Conservation (phyloP, 1,140 invertebrate species). For the Trigoniulus corallinus region DNA sequence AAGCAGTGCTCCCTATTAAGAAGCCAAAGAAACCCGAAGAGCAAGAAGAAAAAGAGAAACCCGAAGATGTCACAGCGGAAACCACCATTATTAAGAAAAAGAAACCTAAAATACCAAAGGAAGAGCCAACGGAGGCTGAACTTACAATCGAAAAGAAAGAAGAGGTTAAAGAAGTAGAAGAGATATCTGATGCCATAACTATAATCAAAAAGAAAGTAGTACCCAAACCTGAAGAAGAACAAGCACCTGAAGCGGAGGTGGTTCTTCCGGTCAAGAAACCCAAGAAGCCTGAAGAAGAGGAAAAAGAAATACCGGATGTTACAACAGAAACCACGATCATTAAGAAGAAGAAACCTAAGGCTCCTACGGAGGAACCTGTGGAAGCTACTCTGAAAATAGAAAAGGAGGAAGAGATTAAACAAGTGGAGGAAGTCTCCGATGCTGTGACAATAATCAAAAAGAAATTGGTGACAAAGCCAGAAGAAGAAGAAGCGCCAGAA, state of each 20-base stretch:
- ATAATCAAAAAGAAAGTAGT: slow-evolving; percentile 9
- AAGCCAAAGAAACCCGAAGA: slow-evolving; percentile 5
- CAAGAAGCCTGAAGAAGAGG: slow-evolving; percentile 14
- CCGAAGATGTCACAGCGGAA: slow-evolving; percentile 9
- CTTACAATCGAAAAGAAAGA: slow-evolving; percentile 5
- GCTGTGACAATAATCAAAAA: too few species aligned
- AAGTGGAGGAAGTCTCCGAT: slow-evolving; percentile 8
- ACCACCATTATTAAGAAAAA: slow-evolving; percentile 6
- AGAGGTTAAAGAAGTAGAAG: slow-evolving; percentile 15
- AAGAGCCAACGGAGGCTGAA: slow-evolving; percentile 13
- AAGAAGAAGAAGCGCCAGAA: too few species aligned
- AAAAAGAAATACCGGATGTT: slow-evolving; percentile 7
- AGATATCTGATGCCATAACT: slow-evolving; percentile 9
- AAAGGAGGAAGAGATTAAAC: slow-evolving; percentile 1
- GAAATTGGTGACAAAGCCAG: neutral
- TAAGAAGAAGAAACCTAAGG: slow-evolving; percentile 16
- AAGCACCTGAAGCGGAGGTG: too few species aligned
- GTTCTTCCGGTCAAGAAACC: too few species aligned
- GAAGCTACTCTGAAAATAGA: neutral
- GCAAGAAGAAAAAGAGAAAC: slow-evolving; percentile 12
- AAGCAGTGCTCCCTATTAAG: slow-evolving; percentile 1
- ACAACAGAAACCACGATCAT: neutral
- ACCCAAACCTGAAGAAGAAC: too few species aligned
- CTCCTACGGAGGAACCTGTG: neutral
- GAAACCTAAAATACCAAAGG: slow-evolving; percentile 21